Evolutionary conservation across 2,797 vertebrate genomes (phyloP).

Genomic region (Anguilla pacifica): DNA sequence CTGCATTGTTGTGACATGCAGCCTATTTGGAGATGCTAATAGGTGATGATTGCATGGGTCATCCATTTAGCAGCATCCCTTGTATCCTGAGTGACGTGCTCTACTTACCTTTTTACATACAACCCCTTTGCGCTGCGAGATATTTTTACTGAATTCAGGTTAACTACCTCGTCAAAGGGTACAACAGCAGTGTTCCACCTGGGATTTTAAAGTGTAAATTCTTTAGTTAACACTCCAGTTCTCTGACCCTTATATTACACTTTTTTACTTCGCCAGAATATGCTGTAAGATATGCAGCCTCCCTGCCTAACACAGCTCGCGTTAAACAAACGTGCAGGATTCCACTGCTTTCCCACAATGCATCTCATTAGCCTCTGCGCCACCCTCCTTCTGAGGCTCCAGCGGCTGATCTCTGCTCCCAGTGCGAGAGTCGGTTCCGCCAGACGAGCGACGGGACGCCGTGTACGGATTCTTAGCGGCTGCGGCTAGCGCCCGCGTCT

Average conservation of each 20-base stretch:
- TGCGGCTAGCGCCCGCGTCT: neutral
- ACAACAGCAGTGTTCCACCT: neutral
- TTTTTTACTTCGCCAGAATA: neutral
- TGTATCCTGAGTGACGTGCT: neutral
- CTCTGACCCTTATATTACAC: neutral
- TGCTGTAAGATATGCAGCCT: neutral
- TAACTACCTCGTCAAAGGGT: neutral
- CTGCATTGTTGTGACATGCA: too few species aligned
- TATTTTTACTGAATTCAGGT: neutral
- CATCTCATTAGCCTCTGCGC: neutral
- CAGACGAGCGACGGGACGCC: neutral
- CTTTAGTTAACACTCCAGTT: neutral
- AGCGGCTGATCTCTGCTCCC: neutral
- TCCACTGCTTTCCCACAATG: neutral
- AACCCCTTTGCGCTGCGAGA: neutral
- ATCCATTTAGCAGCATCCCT: too few species aligned
- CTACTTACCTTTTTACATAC: neutral
- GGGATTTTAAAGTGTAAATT: neutral
- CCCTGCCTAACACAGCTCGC: neutral
- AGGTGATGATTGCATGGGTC: too few species aligned
- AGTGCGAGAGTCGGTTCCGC: neutral
- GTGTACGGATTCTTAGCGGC: neutral
- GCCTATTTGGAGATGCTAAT: too few species aligned
- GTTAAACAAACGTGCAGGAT: neutral
- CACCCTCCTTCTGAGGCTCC: neutral